Evolutionary conservation across 2,797 vertebrate genomes (phyloP), one percentile per base, ranked within the genome.

Genomic region (Neoniphon sammara): DNA sequence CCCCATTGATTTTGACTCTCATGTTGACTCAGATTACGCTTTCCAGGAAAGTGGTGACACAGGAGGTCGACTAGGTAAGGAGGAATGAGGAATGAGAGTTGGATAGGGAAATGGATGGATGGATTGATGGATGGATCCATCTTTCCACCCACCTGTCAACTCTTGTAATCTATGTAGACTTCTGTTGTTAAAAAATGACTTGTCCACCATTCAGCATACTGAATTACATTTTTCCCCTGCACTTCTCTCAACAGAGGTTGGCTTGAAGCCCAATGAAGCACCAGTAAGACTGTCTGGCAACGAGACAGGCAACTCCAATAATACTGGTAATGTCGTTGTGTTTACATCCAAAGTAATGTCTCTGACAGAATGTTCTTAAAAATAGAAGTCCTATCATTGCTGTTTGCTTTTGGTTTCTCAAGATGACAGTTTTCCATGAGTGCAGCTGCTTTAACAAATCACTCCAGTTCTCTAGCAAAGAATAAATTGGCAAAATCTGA

Each of bases 21-120:
- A 85, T 21, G 34, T 77, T 10, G 87, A 90, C 75, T 85, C 87
- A 85, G 87, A 85, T 2, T 60, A 86, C 67, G 44, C 63, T 27
- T 46, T 81, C n/a, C 66, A 72, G 77, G 91, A 90, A 60, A 75
- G 59, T 3, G 66, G 5, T 2, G 70, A 72, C 50, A 27, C 7
- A 11, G 54, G 36, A 49, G 68, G 20, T 58, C 63, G 2, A 49
- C 55, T 1, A 34, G 77, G 89, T 91, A 66, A 89, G 76, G 1
- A 47, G 58, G 20, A 58, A 73, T 17, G 15, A 46, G 44, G 17
- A n/a, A n/a, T n/a, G 44, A 46, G 15, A 6, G 44, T 46, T 15
- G 15, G 3, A 3, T 46, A 6, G 44, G 15, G 44, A 46, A 17
- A 6, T 1, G 15, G 44, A 46, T 46, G 44, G 44, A 46, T 46